Conservation (phyloP, 2,113 vertebrate genomes). For the Sorex araneus region DNA sequence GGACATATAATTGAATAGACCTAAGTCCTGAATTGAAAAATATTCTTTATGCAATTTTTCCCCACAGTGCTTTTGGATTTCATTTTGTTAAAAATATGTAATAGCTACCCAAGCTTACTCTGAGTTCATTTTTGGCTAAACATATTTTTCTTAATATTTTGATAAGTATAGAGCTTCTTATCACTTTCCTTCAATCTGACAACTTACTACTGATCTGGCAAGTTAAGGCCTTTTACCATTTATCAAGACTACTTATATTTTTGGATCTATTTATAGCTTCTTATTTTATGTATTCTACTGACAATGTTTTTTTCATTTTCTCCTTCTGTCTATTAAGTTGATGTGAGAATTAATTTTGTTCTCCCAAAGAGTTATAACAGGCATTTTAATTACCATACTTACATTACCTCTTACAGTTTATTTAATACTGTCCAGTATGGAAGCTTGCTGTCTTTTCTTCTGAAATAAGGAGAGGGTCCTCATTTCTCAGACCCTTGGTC, state of each 20-base stretch:
- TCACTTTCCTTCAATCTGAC: not conserved
- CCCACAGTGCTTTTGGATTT: not conserved
- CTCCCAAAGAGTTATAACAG: not conserved
- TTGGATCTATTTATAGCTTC: not conserved
- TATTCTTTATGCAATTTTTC: not conserved
- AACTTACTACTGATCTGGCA: not conserved
- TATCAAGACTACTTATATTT: not conserved
- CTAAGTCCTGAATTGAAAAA: not conserved
- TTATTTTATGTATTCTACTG: slow-evolving; percentile 6
- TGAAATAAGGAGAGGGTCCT: not conserved
- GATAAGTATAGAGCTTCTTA: not conserved
- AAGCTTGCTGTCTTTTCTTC: not conserved
- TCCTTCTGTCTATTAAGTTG: not conserved
- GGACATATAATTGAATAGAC: not conserved
- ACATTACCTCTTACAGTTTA: not conserved
- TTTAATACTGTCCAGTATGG: not conserved
- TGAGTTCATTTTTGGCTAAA: not conserved
- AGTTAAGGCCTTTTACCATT: not conserved
- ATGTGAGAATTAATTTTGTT: not conserved
- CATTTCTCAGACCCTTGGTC: not conserved
- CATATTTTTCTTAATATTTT: not conserved
- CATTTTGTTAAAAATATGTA: not conserved
- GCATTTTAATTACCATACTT: not conserved
- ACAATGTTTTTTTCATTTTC: not conserved
- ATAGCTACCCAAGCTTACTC: not conserved